Conservation (phyloP, 2,888 invertebrate genomes). For the Tineola bisselliella region DNA sequence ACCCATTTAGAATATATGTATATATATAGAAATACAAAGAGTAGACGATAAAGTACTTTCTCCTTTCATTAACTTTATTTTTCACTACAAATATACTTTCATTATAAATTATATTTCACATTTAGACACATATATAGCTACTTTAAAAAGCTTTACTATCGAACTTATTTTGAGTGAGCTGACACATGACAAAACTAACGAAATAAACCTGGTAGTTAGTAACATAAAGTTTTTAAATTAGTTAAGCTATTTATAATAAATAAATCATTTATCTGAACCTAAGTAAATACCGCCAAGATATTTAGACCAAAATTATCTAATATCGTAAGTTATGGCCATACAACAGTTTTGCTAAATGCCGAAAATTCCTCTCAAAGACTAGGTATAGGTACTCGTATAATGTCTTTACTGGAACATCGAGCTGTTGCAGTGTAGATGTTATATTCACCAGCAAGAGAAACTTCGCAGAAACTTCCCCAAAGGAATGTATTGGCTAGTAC, state of each 20-base stretch:
- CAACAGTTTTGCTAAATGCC: constrained; percentile 1
- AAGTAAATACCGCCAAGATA: background rate
- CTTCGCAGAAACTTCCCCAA: background rate
- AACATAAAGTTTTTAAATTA: no score
- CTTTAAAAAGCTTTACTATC: no score
- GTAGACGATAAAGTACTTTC: background rate
- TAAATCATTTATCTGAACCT: no score
- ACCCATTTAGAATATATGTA: background rate
- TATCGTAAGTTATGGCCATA: background rate
- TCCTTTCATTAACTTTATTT: no score
- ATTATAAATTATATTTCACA: no score
- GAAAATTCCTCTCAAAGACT: background rate
- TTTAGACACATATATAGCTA: no score
- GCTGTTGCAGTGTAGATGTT: background rate
- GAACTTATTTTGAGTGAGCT: no score
- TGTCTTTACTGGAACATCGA: constrained; percentile 1
- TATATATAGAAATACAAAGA: background rate
- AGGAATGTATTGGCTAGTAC: constrained; percentile 1
- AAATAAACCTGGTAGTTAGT: no score
- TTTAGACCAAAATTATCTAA: background rate
- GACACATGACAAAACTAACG: no score
- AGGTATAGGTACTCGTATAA: background rate
- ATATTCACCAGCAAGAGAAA: background rate
- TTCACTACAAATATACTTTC: no score
- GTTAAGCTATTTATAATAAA: no score